Evolutionary conservation across 2,797 vertebrate species (phyloP), one percentile per base, ranked within the genome.

Genomic region (Aldrovandia affinis): DNA sequence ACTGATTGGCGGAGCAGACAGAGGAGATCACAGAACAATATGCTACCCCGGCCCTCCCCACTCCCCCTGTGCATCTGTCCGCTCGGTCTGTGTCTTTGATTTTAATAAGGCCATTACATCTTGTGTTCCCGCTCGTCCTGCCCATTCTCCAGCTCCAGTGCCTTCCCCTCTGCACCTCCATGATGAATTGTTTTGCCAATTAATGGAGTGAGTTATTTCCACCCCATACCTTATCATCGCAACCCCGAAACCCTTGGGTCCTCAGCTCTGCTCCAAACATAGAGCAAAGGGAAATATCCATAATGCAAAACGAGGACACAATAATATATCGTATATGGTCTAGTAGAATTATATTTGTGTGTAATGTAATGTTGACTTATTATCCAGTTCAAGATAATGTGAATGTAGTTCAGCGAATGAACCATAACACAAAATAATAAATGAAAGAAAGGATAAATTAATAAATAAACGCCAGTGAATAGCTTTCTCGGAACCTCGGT

Each of bases 181-280:
- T 8, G 68, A 42, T 73, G 68, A 14, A 39, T 22, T 73, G 68
- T 22, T 73, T 42, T 73, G 20, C 36, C 68, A 73, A 73, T 73
- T 73, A 73, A 73, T 73, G 68, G 68, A 73, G 33, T 39, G 68
- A 73, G 33, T 73, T 73, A 73, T 73, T 39, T 73, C 33, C 33
- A 39, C 33, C 68, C 68, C 20, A 18, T 73, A 73, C 68, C 33
- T 73, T 73, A 22, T 39, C 68, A 42, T 39, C 6, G 36, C 68
- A 25, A 28, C 68, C 68, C 3, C 30, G 7, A 73, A 42, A 42
- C 36, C 68, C 68, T 73, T 15, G 2, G 28, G 68, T 1, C 4
- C 36, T 42, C 18, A 6, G 15, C 33, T 42, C 36, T 42, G 18
- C 18, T 0, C 5, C 20, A 42, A 15, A 50, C 47, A 50, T 50